These are phyloP conservation scores for Hydractinia symbiolongicarpus DNA, from an alignment of 30 jellyfish, hydroid and myxozoan genomes.

Conservation along the genomic window DNA sequence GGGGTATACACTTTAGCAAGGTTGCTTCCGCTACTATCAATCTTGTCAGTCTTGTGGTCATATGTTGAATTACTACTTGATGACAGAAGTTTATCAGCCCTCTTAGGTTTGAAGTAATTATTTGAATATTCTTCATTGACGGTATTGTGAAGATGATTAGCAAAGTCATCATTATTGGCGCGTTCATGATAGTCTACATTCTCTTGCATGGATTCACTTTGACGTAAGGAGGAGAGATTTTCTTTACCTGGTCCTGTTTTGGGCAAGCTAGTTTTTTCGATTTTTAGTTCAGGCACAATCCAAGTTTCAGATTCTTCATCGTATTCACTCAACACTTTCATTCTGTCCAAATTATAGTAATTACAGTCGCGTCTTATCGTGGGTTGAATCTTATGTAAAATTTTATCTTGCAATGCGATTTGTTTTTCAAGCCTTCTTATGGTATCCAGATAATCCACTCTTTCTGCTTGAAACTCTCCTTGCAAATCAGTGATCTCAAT, in stretches of 20 bases:
- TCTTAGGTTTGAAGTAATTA: constrained; percentile 68
- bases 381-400: constrained; percentile 86
- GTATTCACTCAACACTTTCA: constrained; percentile 56
- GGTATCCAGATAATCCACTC: constrained; percentile 86
- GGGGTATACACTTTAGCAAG: constrained; percentile 5
- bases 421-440: constrained; percentile 86
- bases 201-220: constrained; percentile 17
- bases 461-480: constrained; percentile 85
- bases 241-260: constrained; percentile 45
- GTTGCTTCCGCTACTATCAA: background rate
- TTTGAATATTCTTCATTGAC: constrained; percentile 61
- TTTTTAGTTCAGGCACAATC: constrained; percentile 73
- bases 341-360: constrained; percentile 66
- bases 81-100: constrained; percentile 83
- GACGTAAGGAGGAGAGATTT: background rate
- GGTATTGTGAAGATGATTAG: constrained; percentile 45
- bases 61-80: background rate
- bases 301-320: constrained; percentile 72
- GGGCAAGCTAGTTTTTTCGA: constrained; percentile 78
- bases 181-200: constrained; percentile 35
- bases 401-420: constrained; percentile 69
- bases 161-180: constrained; percentile 55
- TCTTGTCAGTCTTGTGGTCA: background rate
- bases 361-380: constrained; percentile 93
- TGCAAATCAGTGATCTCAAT: constrained; percentile 82